These are phyloP conservation scores for Mnemiopsis leidyi DNA, from an alignment of 37 sponge, comb jelly and placozoan genomes.

Conservation along the genomic window DNA sequence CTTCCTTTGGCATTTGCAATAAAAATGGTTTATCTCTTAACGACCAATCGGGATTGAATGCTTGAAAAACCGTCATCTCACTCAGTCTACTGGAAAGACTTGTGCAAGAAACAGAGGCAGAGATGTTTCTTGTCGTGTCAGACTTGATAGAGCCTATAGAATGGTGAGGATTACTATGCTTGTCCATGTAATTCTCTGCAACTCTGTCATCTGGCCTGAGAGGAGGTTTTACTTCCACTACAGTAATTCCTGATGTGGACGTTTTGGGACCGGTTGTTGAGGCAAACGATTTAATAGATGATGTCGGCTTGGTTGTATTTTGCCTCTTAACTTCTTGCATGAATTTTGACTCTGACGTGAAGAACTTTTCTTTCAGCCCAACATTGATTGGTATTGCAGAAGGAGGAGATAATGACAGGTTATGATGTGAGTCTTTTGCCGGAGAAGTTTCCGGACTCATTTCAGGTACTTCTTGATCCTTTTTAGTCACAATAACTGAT, in stretches of 20 bases:
- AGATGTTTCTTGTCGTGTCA: background rate
- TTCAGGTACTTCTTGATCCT: background rate
- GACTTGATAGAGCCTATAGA: constrained; percentile 29
- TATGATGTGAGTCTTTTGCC: background rate
- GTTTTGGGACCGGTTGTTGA: constrained; percentile 30
- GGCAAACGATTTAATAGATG: constrained; percentile 29
- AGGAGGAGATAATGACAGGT: background rate
- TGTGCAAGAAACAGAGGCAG: background rate
- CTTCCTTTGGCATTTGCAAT: background rate
- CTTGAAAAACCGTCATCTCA: constrained; percentile 19
- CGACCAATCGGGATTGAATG: background rate
- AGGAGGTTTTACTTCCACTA: constrained; percentile 14
- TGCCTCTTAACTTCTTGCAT: constrained; percentile 43
- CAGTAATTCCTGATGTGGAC: constrained; percentile 54
- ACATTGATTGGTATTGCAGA: background rate
- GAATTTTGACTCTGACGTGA: constrained; percentile 2
- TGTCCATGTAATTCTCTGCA: background rate
- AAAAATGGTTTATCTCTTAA: background rate
- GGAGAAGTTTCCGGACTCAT: background rate
- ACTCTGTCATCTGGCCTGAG: background rate
- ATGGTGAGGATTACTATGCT: background rate
- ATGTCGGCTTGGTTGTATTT: background rate
- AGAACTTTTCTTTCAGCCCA: too few species aligned
- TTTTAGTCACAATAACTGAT: constrained; percentile 12
- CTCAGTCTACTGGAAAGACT: background rate